These are phyloP conservation scores for Tipula lateralis DNA, from an alignment of 2,888 invertebrate genomes.

Conservation along the genomic window DNA sequence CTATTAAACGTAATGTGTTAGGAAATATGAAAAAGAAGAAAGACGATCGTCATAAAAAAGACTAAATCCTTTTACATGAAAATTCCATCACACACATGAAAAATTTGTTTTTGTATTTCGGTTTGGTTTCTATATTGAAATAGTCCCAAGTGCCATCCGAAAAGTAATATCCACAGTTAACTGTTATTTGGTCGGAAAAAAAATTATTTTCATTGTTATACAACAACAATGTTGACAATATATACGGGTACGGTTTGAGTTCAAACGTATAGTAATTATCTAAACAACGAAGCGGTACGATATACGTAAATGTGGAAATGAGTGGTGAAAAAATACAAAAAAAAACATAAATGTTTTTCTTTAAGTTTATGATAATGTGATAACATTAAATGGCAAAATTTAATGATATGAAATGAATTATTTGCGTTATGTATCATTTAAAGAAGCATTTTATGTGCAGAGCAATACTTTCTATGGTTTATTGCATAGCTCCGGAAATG, in stretches of 20 bases:
- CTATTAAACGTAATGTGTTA: not conserved
- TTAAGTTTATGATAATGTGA: not conserved
- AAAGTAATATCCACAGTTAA: not conserved
- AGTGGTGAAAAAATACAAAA: not conserved
- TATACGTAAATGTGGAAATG: not conserved
- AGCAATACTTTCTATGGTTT: not conserved
- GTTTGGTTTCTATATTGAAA: not conserved
- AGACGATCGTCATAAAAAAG: not conserved
- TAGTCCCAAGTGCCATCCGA: not conserved
- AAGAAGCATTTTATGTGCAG: not conserved
- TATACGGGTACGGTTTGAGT: not conserved
- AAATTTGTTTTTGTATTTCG: not conserved
- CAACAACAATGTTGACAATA: not conserved
- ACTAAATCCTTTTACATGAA: not conserved
- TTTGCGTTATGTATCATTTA: not conserved
- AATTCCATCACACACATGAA: not conserved
- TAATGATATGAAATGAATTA: constrained; percentile 3
- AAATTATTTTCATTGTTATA: not conserved
- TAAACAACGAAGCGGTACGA: not conserved
- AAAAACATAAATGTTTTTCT: not conserved
- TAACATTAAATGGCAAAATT: not conserved
- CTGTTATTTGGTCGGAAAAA: not conserved
- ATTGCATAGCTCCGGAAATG: not conserved
- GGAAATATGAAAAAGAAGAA: not conserved
- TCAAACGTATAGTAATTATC: not conserved